Evolutionary conservation across 2,797 vertebrate genomes (phyloP), one percentile per base, ranked within the genome.

Genomic region (Sciaenops ocellatus): DNA sequence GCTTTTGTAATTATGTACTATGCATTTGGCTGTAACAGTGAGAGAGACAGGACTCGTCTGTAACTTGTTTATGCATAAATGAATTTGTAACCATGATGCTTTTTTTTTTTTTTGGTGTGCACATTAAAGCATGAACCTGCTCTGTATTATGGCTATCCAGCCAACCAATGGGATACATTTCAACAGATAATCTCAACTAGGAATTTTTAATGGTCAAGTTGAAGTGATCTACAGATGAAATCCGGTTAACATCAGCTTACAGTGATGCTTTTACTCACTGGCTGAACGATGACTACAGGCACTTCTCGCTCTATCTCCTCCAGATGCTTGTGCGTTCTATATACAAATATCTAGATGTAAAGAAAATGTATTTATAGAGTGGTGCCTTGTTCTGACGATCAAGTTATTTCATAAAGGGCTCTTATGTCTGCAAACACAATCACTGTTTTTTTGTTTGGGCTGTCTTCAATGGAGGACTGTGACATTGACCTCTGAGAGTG

Each of bases 341-440:
- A 84, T 89, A 84, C 64, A 85, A 85, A 87, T 69, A 66, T 70
- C 73, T 73, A 77, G 85, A 78, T 94, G 90, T 94, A 90, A 90
- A 89, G 86, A 86, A 82, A 85, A 87, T 92, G 81, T 94, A 94
- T 94, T 95, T 95, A 95, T 94, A 91, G 81, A 83, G 85, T 74
- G 85, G 91, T 94, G 93, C 92, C 91, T 94, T 93, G 84, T 89
- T 91, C 80, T 82, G 79, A 90, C 46, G 73, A 90, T 91, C 78
- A 74, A 69, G 73, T 56, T 67, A 73, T 79, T 85, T 85, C 62
- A 68, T 86, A 77, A 93, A 91, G 83, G 72, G 86, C 85, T 92
- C 65, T 75, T 59, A 63, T 76, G 64, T 85, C 64, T 82, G 73
- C 46, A 60, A 77, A 85, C 56, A 62, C 72, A 82, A 69, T 75